Conservation (phyloP, 2,797 vertebrate genomes). For the Sebastes goodei region DNA sequence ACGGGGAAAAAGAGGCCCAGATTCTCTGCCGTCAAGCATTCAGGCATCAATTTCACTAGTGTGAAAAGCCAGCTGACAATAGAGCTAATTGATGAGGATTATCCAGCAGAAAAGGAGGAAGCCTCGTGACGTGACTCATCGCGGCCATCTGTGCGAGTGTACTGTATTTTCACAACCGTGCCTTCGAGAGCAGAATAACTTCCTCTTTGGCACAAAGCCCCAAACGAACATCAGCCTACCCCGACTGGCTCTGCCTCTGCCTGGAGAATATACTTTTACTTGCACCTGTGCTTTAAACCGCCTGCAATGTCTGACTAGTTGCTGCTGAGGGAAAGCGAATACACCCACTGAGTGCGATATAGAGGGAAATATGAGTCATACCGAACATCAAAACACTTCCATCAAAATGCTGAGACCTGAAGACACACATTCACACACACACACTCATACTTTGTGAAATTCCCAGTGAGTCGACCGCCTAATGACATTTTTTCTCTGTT, state of each 20-base stretch:
- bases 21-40: slow-evolving; percentile 40
- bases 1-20: slow-evolving; percentile 47
- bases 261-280: slow-evolving; percentile 59
- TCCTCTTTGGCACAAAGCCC: slow-evolving; percentile 70
- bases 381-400: slow-evolving; percentile 20
- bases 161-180: slow-evolving; percentile 64
- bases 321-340: slow-evolving; percentile 52
- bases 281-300: slow-evolving; percentile 60
- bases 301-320: slow-evolving; percentile 53
- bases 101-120: slow-evolving; percentile 72
- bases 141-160: slow-evolving; percentile 65
- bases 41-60: slow-evolving; percentile 59
- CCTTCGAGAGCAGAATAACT: slow-evolving; percentile 58
- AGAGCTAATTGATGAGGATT: slow-evolving; percentile 77
- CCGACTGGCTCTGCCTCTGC: slow-evolving; percentile 39
- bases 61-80: slow-evolving; percentile 69
- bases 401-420: slow-evolving; percentile 57
- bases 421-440: slow-evolving; percentile 10
- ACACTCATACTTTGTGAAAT: slow-evolving; percentile 34
- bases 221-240: slow-evolving; percentile 50
- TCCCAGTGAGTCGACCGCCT: slow-evolving; percentile 51
- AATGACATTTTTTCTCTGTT: slow-evolving; percentile 55
- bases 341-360: slow-evolving; percentile 56
- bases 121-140: slow-evolving; percentile 71
- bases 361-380: slow-evolving; percentile 67